Evolutionary conservation across 2,888 invertebrate genomes (phyloP).

Genomic region (Marasmarcha lunaedactyla): DNA sequence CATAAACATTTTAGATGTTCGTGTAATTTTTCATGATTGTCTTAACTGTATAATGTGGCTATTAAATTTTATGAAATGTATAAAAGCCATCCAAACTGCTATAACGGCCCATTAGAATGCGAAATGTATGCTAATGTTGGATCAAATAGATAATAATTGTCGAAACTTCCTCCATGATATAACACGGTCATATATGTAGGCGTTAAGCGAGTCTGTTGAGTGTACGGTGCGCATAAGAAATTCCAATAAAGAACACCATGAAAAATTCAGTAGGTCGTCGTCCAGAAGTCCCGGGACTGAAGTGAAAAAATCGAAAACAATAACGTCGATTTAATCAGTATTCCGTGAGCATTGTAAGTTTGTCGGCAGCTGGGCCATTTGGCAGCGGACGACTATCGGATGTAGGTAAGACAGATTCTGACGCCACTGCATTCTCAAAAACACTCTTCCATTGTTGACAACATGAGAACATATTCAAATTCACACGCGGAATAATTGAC

Average conservation of each 20-base stretch:
- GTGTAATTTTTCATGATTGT: neutral
- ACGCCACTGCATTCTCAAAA: conserved; percentile 25
- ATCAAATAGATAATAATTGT: conserved; percentile 41
- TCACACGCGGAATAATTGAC: conserved; percentile 26
- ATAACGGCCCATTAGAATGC: conserved; percentile 45
- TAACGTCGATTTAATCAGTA: conserved; percentile 59
- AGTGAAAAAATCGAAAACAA: conserved; percentile 59
- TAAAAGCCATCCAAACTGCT: conserved; percentile 47
- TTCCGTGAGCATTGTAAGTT: conserved; percentile 41
- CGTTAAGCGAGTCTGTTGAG: conserved; percentile 31
- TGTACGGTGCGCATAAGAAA: conserved; percentile 35
- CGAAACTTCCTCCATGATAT: conserved; percentile 45
- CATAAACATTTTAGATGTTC: neutral
- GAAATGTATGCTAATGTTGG: conserved; percentile 56
- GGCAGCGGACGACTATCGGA: conserved; percentile 46
- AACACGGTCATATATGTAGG: conserved; percentile 44
- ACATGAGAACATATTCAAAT: conserved; percentile 28
- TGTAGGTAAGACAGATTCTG: conserved; percentile 23
- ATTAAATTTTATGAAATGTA: conserved; percentile 52
- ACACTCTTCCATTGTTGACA: conserved; percentile 32
- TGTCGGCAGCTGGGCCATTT: conserved; percentile 60
- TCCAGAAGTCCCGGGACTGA: conserved; percentile 31
- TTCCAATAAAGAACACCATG: conserved; percentile 46
- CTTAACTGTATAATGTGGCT: conserved; percentile 18
- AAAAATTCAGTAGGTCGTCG: conserved; percentile 61